Evolutionary conservation across 30 jellyfish, hydroid and myxozoan species (phyloP).

Genomic region (Turritopsis dohrnii): DNA sequence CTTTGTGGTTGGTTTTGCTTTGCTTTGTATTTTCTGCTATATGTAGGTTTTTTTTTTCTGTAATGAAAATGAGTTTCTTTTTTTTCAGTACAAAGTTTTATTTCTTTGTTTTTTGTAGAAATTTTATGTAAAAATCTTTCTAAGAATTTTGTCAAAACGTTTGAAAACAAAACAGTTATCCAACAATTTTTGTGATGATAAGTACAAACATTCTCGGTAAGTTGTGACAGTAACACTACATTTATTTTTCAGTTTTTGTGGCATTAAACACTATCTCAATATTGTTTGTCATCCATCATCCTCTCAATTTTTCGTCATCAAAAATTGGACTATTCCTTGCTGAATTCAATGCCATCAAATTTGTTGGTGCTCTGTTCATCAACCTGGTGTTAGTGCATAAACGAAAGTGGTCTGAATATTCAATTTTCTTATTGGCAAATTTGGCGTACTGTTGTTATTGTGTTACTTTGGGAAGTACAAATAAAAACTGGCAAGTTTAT

Average conservation of each 20-base stretch:
- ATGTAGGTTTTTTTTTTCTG: background rate
- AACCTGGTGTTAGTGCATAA: slow-evolving; percentile 44
- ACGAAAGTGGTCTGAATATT: slow-evolving; percentile 47
- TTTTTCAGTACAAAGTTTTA: background rate
- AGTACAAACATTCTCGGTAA: too few relatives aligned
- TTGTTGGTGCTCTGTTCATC: slow-evolving; percentile 59
- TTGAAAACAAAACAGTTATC: too few relatives aligned
- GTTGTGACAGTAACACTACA: too few relatives aligned
- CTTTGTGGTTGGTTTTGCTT: background rate
- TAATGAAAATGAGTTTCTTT: background rate
- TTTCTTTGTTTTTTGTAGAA: too few relatives aligned
- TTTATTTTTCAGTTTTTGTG: slow-evolving; percentile 53
- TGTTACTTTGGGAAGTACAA: slow-evolving; percentile 47
- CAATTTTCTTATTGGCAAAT: slow-evolving; percentile 43
- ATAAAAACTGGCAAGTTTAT: slow-evolving; percentile 62
- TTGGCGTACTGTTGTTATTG: slow-evolving; percentile 39
- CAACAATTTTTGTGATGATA: too few relatives aligned
- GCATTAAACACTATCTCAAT: slow-evolving; percentile 59
- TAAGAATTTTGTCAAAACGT: too few relatives aligned
- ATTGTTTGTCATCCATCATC: slow-evolving; percentile 57
- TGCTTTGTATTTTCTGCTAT: background rate
- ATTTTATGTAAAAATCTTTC: too few relatives aligned
- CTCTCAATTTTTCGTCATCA: slow-evolving; percentile 76
- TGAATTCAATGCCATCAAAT: slow-evolving; percentile 35
- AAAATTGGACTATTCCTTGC: slow-evolving; percentile 80